These are phyloP conservation scores for Philantomba maxwellii DNA, from an alignment of 2,113 vertebrate genomes.

Conservation along the genomic window DNA sequence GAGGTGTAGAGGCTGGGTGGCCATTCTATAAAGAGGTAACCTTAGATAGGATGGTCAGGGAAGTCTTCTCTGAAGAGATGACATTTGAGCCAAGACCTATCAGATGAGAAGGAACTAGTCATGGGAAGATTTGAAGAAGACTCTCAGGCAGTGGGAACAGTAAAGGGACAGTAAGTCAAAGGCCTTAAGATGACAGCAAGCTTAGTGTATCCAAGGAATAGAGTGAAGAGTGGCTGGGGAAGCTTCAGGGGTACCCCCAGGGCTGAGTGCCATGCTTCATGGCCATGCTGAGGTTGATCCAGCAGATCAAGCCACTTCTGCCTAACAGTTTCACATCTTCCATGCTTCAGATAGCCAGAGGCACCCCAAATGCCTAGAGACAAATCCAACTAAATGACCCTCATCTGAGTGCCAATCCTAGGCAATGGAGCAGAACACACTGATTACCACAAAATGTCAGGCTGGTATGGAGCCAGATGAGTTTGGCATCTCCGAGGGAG, in stretches of 20 bases:
- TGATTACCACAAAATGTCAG: neutral
- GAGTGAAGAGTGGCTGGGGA: neutral
- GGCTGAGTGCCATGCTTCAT: neutral
- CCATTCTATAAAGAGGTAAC: neutral
- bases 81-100: neutral
- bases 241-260: neutral
- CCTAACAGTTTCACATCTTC: neutral
- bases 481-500: neutral
- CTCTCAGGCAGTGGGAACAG: neutral
- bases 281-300: neutral
- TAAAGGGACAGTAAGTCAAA: neutral
- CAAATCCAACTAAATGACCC: neutral
- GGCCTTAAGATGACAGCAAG: neutral
- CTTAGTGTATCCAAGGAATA: neutral
- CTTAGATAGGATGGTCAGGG: neutral
- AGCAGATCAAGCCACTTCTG: neutral
- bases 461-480: neutral
- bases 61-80: neutral
- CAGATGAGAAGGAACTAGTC: neutral
- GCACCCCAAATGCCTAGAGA: neutral
- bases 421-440: neutral
- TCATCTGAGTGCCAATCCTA: neutral
- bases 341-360: neutral
- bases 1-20: neutral
- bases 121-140: neutral